Percentiles rank a stretch among this genome's conserved stretches.
These are phyloP conservation scores for Drosophila atripex DNA, from an alignment of 2,888 invertebrate genomes.

Conservation along the genomic window DNA sequence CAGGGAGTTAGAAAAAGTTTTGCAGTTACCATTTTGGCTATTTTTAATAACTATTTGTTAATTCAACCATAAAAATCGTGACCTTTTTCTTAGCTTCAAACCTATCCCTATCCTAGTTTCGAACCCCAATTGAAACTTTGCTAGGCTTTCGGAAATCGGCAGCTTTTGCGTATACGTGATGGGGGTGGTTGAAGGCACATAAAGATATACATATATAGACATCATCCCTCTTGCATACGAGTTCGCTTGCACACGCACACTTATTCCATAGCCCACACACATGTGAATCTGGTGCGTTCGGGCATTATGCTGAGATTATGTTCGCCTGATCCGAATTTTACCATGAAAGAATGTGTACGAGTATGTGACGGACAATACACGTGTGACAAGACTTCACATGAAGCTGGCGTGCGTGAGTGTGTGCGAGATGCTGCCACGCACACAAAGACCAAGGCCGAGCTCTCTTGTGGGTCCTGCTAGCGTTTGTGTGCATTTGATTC, in stretches of 20 bases:
- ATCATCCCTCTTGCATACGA: slow-evolving; percentile 5
- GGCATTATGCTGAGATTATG: slow-evolving; percentile 54
- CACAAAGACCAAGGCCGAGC: slow-evolving; percentile 9
- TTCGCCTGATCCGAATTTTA: slow-evolving; percentile 75
- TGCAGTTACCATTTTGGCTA: too few species aligned
- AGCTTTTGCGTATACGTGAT: slow-evolving; percentile 20
- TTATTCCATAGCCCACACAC: slow-evolving; percentile 34
- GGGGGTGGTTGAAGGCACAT: not conserved
- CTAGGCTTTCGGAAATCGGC: slow-evolving; percentile 35
- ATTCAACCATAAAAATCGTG: too few species aligned
- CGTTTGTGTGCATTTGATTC: slow-evolving; percentile 5
- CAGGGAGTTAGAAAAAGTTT: too few species aligned
- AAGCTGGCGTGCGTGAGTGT: slow-evolving; percentile 19
- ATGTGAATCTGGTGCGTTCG: slow-evolving; percentile 28
- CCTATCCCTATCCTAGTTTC: slow-evolving; percentile 6
- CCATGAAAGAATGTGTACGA: slow-evolving; percentile 81
- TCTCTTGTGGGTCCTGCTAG: not conserved
- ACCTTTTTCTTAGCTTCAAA: too few species aligned
- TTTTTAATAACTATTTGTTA: too few species aligned
- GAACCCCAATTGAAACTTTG: slow-evolving; percentile 30
- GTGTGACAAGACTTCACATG: slow-evolving; percentile 33
- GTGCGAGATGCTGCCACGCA: slow-evolving; percentile 48
- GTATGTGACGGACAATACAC: slow-evolving; percentile 60
- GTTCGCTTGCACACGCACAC: slow-evolving; percentile 26
- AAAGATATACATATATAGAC: not conserved